These are phyloP conservation scores for Kuschelorhynchus macadamiae DNA, from an alignment of 2,888 invertebrate genomes.

Conservation along the genomic window DNA sequence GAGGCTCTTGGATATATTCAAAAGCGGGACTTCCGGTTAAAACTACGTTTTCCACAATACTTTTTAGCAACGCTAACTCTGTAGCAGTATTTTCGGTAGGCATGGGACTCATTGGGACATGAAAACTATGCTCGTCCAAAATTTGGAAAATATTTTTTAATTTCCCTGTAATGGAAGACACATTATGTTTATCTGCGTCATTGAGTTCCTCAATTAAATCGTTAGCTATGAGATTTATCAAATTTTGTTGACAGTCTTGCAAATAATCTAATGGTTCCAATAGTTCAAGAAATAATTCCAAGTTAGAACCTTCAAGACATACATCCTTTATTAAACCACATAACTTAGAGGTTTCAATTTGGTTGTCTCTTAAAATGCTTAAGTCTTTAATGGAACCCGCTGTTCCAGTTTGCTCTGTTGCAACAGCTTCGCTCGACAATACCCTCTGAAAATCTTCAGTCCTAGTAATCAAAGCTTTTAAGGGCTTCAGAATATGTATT, in stretches of 20 bases:
- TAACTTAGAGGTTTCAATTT: slow-evolving; percentile 43
- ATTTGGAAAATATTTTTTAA: slow-evolving; percentile 38
- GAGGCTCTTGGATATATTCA: slow-evolving; percentile 50
- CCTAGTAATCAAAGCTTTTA: slow-evolving; percentile 55
- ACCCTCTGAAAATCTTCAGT: slow-evolving; percentile 49
- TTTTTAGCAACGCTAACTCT: slow-evolving; percentile 18
- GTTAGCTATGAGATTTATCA: slow-evolving; percentile 41
- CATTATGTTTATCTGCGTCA: slow-evolving; percentile 19
- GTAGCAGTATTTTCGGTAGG: background rate
- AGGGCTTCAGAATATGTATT: slow-evolving; percentile 46
- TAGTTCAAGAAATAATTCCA: slow-evolving; percentile 33
- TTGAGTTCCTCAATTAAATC: slow-evolving; percentile 29
- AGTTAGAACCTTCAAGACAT: slow-evolving; percentile 21
- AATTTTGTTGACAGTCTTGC: slow-evolving; percentile 47
- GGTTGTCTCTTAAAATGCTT: slow-evolving; percentile 36
- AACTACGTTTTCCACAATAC: slow-evolving; percentile 5
- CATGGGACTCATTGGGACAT: background rate
- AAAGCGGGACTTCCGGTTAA: slow-evolving; percentile 21
- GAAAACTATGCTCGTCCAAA: slow-evolving; percentile 28
- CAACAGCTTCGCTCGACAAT: slow-evolving; percentile 1
- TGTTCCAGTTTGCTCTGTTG: background rate
- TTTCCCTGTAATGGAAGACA: slow-evolving; percentile 23
- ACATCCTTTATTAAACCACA: slow-evolving; percentile 46
- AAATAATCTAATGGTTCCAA: slow-evolving; percentile 52
- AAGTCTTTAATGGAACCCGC: slow-evolving; percentile 19